Conservation (phyloP, 2,888 invertebrate species). For the Pterostichus madidus region DNA sequence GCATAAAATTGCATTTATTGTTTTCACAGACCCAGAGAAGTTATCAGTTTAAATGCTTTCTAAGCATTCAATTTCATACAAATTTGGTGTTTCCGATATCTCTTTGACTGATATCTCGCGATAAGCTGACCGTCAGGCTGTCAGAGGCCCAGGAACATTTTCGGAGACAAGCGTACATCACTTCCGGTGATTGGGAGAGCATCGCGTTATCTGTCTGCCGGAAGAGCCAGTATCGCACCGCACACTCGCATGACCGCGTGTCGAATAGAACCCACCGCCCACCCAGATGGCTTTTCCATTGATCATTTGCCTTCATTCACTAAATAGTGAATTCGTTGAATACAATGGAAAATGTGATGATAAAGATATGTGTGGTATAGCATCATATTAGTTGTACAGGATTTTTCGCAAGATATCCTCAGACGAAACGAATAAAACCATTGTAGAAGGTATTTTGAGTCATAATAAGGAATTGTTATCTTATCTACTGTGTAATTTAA, state of each 20-base stretch:
- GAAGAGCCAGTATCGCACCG: constrained; percentile 6
- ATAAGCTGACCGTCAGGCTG: constrained; percentile 21
- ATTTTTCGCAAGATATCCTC: too few relatives aligned
- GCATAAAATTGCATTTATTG: too few relatives aligned
- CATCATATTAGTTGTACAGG: too few relatives aligned
- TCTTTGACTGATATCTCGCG: not conserved
- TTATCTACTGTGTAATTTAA: too few relatives aligned
- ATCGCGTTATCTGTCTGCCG: constrained; percentile 31
- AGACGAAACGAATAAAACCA: too few relatives aligned
- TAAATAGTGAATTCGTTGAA: not conserved
- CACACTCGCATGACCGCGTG: not conserved
- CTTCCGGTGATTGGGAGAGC: constrained; percentile 47
- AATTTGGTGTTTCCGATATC: constrained; percentile 7
- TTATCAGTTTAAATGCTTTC: too few relatives aligned
- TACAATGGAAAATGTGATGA: too few relatives aligned
- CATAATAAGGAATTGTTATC: too few relatives aligned
- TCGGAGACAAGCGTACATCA: constrained; percentile 48
- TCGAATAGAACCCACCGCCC: not conserved
- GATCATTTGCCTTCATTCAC: not conserved
- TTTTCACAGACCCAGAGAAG: too few relatives aligned
- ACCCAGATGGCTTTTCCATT: not conserved
- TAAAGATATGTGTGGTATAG: too few relatives aligned
- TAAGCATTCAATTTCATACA: too few relatives aligned
- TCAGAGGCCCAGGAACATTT: constrained; percentile 42
- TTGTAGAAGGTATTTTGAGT: too few relatives aligned